Percentiles rank a stretch among this genome's conserved stretches.
These are phyloP conservation scores for Myrmecobius fasciatus DNA, from an alignment of 2,113 vertebrate species.

Conservation along the genomic window DNA sequence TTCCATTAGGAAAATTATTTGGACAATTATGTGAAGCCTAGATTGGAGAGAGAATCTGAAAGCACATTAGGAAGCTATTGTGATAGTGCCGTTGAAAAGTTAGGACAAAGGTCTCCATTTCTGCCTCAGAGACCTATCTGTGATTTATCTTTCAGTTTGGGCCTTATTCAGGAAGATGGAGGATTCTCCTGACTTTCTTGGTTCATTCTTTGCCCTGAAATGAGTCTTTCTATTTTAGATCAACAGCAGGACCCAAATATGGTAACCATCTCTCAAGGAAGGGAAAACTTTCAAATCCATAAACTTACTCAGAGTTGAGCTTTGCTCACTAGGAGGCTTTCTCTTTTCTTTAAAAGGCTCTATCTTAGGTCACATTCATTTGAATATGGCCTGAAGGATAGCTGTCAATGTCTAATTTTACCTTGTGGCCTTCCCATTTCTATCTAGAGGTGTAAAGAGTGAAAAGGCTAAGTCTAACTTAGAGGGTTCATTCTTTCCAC, in stretches of 20 bases:
- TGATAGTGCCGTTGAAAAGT: not conserved
- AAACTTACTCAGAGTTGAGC: conserved; percentile 24
- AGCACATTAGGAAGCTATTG: not conserved
- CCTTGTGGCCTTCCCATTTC: not conserved
- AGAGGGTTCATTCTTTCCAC: conserved; percentile 26
- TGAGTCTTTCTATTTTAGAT: not conserved
- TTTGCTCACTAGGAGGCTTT: conserved; percentile 1
- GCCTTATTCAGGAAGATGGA: not conserved
- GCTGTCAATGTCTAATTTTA: conserved; percentile 32
- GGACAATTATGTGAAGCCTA: not conserved
- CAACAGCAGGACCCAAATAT: not conserved
- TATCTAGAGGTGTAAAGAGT: conserved; percentile 29
- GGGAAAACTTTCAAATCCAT: conserved; percentile 8
- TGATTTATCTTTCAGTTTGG: not conserved
- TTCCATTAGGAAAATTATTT: not conserved
- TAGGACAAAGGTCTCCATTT: not conserved
- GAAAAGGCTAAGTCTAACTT: conserved; percentile 23
- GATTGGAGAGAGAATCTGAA: not conserved
- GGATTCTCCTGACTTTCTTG: not conserved
- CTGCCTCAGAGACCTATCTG: not conserved
- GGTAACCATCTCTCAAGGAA: conserved; percentile 30
- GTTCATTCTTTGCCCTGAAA: not conserved
- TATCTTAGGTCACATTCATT: conserved; percentile 17
- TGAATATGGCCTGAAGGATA: conserved; percentile 23
- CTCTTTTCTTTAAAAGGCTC: conserved; percentile 43